Conservation (phyloP, 1,140 invertebrate genomes). For the Drosophila novamexicana region DNA sequence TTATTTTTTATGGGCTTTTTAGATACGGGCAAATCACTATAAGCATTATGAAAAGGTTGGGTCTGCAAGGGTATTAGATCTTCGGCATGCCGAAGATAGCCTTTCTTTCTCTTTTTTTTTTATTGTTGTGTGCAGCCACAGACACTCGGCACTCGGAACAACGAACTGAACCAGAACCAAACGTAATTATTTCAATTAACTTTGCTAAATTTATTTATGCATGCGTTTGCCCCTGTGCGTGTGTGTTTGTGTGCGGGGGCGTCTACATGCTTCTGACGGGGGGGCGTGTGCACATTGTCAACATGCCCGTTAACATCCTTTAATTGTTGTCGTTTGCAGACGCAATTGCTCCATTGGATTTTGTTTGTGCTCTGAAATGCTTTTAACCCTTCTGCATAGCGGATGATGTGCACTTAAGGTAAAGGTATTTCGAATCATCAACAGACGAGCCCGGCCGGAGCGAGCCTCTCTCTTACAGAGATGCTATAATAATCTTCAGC, state of each 20-base stretch:
- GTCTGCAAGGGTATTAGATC: no score
- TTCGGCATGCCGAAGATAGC: no score
- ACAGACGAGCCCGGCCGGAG: no score
- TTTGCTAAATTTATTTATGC: conserved; percentile 59
- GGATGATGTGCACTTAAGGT: no score
- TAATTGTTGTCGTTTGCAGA: conserved; percentile 36
- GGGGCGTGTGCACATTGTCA: conserved; percentile 44
- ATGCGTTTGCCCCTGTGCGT: conserved; percentile 21
- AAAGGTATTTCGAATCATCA: no score
- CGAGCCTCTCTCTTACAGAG: no score
- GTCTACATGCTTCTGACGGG: conserved; percentile 2
- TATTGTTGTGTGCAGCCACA: conserved; percentile 11
- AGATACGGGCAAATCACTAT: no score
- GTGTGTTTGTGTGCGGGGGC: conserved; percentile 5
- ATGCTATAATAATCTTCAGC: no score
- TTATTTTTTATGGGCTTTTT: no score
- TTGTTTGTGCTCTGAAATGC: conserved; percentile 8
- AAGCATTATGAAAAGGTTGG: no score
- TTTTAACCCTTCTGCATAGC: conserved; percentile 1
- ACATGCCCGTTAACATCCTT: conserved; percentile 51
- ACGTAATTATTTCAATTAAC: conserved; percentile 55
- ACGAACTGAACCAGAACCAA: conserved; percentile 5
- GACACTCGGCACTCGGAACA: conserved; percentile 1
- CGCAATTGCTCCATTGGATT: conserved; percentile 2
- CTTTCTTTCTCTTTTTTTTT: background rate